Base-by-base conservation (phyloP, 2,113 vertebrate species). In the Burhinus bistriatus region DNA sequence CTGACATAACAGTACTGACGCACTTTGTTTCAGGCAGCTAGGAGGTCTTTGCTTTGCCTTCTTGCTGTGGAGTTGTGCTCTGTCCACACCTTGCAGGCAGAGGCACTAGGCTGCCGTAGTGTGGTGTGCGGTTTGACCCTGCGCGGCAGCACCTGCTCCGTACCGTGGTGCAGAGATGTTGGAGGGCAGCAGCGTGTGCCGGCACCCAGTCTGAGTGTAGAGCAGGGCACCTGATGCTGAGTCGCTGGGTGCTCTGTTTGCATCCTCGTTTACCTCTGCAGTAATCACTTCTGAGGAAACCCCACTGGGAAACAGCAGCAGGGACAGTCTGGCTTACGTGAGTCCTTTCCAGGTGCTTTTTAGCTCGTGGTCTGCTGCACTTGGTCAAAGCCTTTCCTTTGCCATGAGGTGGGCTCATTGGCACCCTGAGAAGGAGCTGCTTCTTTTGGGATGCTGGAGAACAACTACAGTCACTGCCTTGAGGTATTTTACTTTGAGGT, bases 91-190 rank as follows among this genome's bases (percentile, higher is more conserved):
- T 34, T 21, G 36, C 11, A 17, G 72, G 68, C 42, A 83, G 65
- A 32, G 19, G 15, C 45, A 15, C 15, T 1, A 54, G 29, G 29
- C n/a, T 62, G 58, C 5, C 13, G 36, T 2, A 16, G 34, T 25
- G 22, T 12, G 12, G 49, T 51, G 22, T 51, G 49, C 6, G 22
- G 49, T 51, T 21, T 5, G n/a, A 3, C 58, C 16, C 20, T 23
- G 20, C 27, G 2, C 1, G 0, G 36, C 26, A 49, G 9, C 8
- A 11, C 18, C 1, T 0, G 0, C 49, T 6, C 29, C 14, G 1
- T 5, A 20, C 11, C 1, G 0, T 4, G 3, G 18, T 6, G 40
- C 26, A 36, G 57, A 47, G 62, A 11, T 7, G 27, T 29, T 18
- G 40, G 40, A 34, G 65, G 7, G 68, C 19, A 90, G 30, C 45